Conservation (phyloP, 2,113 vertebrate genomes). For the Xerus inauris region DNA sequence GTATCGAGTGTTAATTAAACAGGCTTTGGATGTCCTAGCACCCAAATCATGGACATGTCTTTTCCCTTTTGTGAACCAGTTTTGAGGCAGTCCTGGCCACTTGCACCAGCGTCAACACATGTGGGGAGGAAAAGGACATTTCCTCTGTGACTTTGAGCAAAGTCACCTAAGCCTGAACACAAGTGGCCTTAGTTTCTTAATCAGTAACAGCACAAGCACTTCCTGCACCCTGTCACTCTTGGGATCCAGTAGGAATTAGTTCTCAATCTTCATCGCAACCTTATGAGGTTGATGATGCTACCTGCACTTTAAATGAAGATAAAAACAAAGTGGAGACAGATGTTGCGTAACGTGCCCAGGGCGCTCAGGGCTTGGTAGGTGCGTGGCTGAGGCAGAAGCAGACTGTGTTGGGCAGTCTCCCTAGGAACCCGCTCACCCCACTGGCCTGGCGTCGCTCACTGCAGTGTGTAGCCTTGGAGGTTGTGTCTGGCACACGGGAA, state of each 20-base stretch:
- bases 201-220: background rate
- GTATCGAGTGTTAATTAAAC: constrained; percentile 12
- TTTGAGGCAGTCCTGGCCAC: background rate
- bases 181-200: background rate
- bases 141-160: background rate
- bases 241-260: background rate
- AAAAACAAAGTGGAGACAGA: background rate
- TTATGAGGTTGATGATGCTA: background rate
- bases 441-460: background rate
- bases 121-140: background rate
- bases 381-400: background rate
- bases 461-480: background rate
- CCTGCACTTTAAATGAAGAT: background rate
- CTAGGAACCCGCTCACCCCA: background rate
- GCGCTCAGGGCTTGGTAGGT: background rate
- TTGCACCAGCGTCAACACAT: background rate
- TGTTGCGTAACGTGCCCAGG: background rate
- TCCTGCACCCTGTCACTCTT: background rate
- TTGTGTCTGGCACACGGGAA: background rate
- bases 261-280: background rate
- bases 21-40: background rate
- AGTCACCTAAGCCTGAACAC: background rate
- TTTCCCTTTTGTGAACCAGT: background rate
- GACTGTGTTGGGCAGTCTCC: too few species aligned
- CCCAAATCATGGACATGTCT: background rate